These are phyloP conservation scores for Andrena trimmerana DNA, from an alignment of 2,888 invertebrate species.

Conservation along the genomic window DNA sequence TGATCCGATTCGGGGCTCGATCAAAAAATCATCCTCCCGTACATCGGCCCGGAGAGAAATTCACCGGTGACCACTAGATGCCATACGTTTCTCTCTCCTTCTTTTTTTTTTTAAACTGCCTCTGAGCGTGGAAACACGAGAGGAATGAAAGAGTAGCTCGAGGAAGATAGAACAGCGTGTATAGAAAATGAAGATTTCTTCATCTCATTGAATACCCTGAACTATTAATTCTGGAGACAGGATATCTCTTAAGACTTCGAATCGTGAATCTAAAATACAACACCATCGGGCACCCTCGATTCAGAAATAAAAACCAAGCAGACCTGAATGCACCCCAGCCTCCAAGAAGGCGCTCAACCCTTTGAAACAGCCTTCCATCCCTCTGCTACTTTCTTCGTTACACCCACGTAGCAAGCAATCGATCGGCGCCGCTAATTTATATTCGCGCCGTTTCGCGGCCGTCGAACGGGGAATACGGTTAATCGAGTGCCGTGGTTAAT, in stretches of 20 bases:
- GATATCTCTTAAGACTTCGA: too few relatives aligned
- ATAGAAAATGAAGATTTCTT: background rate
- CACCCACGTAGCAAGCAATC: conserved; percentile 23
- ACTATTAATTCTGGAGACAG: too few relatives aligned
- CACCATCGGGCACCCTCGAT: too few relatives aligned
- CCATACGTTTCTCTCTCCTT: background rate
- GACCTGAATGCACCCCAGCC: too few relatives aligned
- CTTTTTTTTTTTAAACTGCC: background rate
- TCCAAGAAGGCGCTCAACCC: background rate
- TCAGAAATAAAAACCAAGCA: too few relatives aligned
- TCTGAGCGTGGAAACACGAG: background rate
- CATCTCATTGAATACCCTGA: too few relatives aligned
- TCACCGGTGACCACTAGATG: background rate
- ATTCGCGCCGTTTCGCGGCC: conserved; percentile 27
- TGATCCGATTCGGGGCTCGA: background rate
- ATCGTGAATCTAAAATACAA: too few relatives aligned
- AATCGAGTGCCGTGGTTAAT: conserved; percentile 57
- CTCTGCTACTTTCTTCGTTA: conserved; percentile 1
- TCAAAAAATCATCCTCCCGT: background rate
- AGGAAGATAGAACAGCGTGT: background rate
- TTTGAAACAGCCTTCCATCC: background rate
- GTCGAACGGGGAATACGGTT: conserved; percentile 40
- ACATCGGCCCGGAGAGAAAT: background rate
- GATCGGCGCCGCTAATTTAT: conserved; percentile 53
- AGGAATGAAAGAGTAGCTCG: background rate